Evolutionary conservation across 2,797 vertebrate genomes (phyloP).

Genomic region (Syngnathus rostellatus): DNA sequence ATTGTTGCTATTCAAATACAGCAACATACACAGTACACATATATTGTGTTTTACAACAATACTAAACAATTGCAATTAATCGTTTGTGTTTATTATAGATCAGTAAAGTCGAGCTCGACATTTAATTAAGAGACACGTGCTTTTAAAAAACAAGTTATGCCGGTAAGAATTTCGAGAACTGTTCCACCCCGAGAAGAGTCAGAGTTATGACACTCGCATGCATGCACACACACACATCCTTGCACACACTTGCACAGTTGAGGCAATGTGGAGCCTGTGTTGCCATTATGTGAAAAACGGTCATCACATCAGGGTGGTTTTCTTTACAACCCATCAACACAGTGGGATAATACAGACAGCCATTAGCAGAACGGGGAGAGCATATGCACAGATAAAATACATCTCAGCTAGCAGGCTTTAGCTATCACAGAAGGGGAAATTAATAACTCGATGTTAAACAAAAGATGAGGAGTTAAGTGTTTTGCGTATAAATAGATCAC

Average conservation of each 20-base stretch:
- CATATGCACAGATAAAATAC: conserved; percentile 16
- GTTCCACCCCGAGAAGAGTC: background rate
- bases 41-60: too few relatives aligned
- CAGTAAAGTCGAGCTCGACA: background rate
- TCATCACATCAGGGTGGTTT: conserved; percentile 28
- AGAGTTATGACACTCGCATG: background rate
- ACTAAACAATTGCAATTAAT: too few relatives aligned
- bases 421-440: background rate
- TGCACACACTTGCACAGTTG: background rate
- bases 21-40: too few relatives aligned
- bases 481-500: background rate
- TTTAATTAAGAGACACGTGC: background rate
- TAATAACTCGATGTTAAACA: conserved; percentile 4
- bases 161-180: background rate
- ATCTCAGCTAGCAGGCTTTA: conserved; percentile 7
- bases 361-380: conserved; percentile 11
- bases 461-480: background rate
- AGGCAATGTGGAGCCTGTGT: conserved; percentile 6
- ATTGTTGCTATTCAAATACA: too few relatives aligned
- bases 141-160: background rate
- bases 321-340: conserved; percentile 37
- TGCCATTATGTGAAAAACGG: conserved; percentile 16
- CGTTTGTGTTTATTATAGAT: background rate
- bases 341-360: conserved; percentile 26
- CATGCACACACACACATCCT: conserved; percentile 6